A percentile compares a stretch with the other conserved stretches of the same genome.
Evolutionary conservation across 2,797 vertebrate species (phyloP).

Genomic region (Melanogrammus aeglefinus): DNA sequence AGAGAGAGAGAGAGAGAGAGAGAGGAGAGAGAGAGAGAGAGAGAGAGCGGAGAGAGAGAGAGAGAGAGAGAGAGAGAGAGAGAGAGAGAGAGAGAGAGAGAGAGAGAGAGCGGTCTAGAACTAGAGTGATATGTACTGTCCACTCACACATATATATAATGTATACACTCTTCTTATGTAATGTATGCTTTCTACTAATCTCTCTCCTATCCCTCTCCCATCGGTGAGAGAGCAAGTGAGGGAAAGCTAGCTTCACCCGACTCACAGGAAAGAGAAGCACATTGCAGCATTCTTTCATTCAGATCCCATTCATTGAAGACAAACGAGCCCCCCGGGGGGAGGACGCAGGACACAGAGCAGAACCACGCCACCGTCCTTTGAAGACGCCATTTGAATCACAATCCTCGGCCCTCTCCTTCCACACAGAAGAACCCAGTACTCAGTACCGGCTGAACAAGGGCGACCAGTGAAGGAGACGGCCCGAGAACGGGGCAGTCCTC

Average conservation of each 20-base stretch:
- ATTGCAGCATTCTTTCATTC: neutral
- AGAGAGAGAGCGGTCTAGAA: constrained; percentile 5
- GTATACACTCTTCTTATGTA: neutral
- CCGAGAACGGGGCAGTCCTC: neutral
- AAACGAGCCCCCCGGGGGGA: neutral
- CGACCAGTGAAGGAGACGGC: neutral
- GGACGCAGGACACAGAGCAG: neutral
- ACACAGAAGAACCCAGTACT: neutral
- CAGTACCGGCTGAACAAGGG: neutral
- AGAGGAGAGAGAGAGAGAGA: too few species aligned
- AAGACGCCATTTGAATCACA: neutral
- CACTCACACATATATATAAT: constrained; percentile 35
- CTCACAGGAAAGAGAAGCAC: neutral
- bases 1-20: constrained; percentile 4
- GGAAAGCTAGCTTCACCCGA: neutral
- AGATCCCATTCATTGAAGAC: neutral
- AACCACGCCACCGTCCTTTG: neutral
- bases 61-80: too few species aligned
- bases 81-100: neutral
- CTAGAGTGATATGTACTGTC: constrained; percentile 3
- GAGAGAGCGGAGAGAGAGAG: too few species aligned
- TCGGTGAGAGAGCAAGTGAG: neutral
- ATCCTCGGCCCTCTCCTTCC: neutral
- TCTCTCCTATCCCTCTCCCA: neutral
- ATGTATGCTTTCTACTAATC: neutral